phyloP scores from a whole-genome alignment of 2,888 invertebrate species.

The Agrochola lychnidis region DNA sequence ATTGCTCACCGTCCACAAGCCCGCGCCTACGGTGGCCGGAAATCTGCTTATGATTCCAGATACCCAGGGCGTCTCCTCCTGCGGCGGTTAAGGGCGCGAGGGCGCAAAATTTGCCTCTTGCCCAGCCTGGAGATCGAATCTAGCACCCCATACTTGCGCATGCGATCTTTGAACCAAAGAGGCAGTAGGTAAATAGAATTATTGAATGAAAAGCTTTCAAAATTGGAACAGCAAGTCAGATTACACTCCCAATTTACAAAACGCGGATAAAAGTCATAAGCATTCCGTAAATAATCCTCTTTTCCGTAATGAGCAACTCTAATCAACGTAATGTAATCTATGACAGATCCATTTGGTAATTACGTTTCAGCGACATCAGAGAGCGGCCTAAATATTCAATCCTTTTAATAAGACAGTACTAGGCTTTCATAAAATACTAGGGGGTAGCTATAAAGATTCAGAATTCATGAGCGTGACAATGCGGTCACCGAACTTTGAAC shows the following conservation, averaged over 20 bases:
- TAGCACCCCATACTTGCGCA: neutral
- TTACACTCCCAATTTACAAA: constrained; percentile 35
- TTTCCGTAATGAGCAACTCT: constrained; percentile 53
- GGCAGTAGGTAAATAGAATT: neutral
- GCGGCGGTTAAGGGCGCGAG: too few species aligned
- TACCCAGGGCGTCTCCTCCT: too few species aligned
- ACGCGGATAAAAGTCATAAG: constrained; percentile 39
- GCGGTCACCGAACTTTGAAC: constrained; percentile 38
- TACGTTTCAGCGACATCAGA: constrained; percentile 46
- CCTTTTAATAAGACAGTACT: constrained; percentile 45
- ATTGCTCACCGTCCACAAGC: too few species aligned
- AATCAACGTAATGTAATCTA: constrained; percentile 68
- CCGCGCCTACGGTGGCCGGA: too few species aligned
- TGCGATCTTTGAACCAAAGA: neutral
- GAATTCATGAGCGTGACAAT: constrained; percentile 42
- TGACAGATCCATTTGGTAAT: constrained; percentile 66
- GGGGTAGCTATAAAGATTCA: constrained; percentile 31
- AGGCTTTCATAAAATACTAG: constrained; percentile 36
- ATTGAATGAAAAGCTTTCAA: constrained; percentile 4
- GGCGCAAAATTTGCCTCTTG: too few species aligned
- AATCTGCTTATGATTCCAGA: too few species aligned
- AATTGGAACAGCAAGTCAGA: constrained; percentile 30
- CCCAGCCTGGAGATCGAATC: neutral
- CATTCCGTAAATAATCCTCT: constrained; percentile 46
- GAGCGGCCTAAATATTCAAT: constrained; percentile 54